Evolutionary conservation across 1,140 invertebrate genomes (phyloP), one percentile per base, ranked within the genome.

Genomic region (Habropoda laboriosa): DNA sequence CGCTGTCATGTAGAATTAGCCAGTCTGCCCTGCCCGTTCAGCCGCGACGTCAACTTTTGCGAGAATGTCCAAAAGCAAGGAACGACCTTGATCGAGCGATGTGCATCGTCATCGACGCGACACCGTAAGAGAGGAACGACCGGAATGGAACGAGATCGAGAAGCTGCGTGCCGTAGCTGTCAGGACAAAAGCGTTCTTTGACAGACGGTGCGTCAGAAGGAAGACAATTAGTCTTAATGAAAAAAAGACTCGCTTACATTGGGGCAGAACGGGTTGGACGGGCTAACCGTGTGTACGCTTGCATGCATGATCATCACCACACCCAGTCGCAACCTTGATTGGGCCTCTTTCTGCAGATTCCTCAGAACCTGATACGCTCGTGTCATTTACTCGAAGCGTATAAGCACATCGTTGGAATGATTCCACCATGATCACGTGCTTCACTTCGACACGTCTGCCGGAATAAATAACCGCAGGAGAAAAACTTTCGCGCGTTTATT

Each of bases 321-420:
- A 60, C 81, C 81, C 86, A 86, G 57, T 53, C 57, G 72, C 81
- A 83, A 89, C 88, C 89, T 90, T 90, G 85, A 89, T 90, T 78
- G 66, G n/a, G 79, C 49, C 61, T 83, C 74, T 87, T 89, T 87
- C 63, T n/a, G 66, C 73, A 83, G 83, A 89, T 89, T 90, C 85
- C 85, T 83, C 71, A 61, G 81, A 83, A 86, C 61, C 78, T 66
- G 80, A 87, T 87, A 80, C 51, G 72, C 49, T 74, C 77, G n/a
- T 82, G 77, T 86, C 80, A 82, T 70, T 82, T 77, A 12, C 66
- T 78, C 66, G 3, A 6, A 30, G 24, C 27, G 27, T n/a, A 61
- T 42, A 8, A 27, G 16, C 40, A n/a, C n/a, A n/a, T n/a, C n/a
- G n/a, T n/a, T n/a, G n/a, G 51, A 49, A 58, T 27, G 47, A 83